A percentile compares a stretch with the other conserved stretches of the same genome.
phyloP scores from a whole-genome alignment of 2,888 invertebrate genomes.

The Eubasilissa splendida region DNA sequence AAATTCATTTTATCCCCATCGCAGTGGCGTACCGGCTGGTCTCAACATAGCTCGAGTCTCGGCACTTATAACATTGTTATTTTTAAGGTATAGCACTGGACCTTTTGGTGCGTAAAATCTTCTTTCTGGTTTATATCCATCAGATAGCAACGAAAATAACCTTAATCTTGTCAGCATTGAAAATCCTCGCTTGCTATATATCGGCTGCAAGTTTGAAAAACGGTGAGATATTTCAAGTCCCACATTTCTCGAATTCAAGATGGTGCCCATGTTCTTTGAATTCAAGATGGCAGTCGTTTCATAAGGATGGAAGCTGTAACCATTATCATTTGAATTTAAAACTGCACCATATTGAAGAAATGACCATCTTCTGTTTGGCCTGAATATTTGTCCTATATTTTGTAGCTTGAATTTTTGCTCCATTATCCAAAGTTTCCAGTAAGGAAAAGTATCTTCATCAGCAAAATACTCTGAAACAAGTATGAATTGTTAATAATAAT shows the following conservation, averaged over 20 bases:
- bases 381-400: neutral
- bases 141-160: conserved; percentile 66
- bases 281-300: conserved; percentile 1
- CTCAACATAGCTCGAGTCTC: conserved; percentile 65
- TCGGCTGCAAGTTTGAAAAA: neutral
- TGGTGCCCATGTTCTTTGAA: neutral
- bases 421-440: conserved; percentile 33
- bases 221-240: neutral
- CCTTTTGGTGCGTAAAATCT: conserved; percentile 53
- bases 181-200: conserved; percentile 64
- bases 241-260: conserved; percentile 6
- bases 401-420: conserved; percentile 11
- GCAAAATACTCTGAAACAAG: conserved; percentile 23
- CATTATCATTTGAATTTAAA: conserved; percentile 1
- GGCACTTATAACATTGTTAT: conserved; percentile 63
- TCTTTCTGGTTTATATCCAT: conserved; percentile 62
- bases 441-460: conserved; percentile 19
- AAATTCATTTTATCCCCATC: conserved; percentile 66
- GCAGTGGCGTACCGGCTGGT: conserved; percentile 68
- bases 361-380: conserved; percentile 24
- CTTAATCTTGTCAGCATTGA: conserved; percentile 67
- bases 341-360: conserved; percentile 19
- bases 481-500: neutral
- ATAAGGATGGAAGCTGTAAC: conserved; percentile 1
- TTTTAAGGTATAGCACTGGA: conserved; percentile 54